A percentile compares a stretch with the other conserved stretches of the same genome.
These are phyloP conservation scores for Tychaedon coryphoeus DNA, from an alignment of 2,113 vertebrate genomes.

Conservation along the genomic window DNA sequence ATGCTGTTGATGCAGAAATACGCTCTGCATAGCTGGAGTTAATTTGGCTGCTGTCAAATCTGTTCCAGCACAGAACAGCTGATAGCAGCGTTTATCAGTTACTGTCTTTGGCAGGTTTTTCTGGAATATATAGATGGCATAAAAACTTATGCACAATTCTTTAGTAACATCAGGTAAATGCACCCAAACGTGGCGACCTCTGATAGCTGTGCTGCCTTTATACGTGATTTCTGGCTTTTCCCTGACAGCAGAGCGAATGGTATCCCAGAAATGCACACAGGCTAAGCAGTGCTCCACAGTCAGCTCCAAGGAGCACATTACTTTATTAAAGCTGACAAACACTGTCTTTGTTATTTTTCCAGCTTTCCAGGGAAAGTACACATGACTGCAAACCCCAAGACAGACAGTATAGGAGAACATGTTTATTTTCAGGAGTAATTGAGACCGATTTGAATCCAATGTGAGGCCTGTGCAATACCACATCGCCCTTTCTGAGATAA, in stretches of 20 bases:
- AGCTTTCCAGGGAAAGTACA: neutral
- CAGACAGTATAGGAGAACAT: neutral
- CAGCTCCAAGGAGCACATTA: neutral
- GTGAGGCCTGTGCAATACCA: neutral
- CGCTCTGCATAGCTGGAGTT: neutral
- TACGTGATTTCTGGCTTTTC: neutral
- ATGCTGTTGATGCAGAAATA: neutral
- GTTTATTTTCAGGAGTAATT: conserved; percentile 10
- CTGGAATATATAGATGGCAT: neutral
- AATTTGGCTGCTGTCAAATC: neutral
- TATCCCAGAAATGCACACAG: neutral
- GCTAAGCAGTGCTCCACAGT: neutral
- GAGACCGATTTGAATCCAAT: neutral
- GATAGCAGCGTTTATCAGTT: neutral
- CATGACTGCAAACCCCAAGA: neutral
- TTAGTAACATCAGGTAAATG: neutral
- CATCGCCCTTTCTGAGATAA: neutral
- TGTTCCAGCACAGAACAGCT: neutral
- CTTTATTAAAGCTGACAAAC: neutral
- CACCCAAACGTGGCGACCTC: neutral
- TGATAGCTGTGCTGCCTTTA: neutral
- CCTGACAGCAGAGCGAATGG: neutral
- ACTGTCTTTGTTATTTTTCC: neutral
- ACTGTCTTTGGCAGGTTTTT: neutral
- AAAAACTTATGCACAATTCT: neutral